These are phyloP conservation scores for Mythimna pallens DNA, from an alignment of 2,888 invertebrate genomes.

Conservation along the genomic window DNA sequence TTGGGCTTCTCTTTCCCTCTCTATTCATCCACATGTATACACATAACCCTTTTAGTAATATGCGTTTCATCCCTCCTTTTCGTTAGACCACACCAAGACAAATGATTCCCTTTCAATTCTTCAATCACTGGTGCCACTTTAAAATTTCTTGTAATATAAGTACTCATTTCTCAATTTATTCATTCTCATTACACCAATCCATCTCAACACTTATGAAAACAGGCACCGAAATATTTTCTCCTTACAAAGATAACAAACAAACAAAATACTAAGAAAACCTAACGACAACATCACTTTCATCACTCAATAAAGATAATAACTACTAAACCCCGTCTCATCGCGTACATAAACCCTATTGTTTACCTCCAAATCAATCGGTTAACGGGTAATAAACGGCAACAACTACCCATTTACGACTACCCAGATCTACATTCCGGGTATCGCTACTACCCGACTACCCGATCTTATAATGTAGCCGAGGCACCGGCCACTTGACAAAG, in stretches of 20 bases:
- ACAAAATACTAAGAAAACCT: slow-evolving; percentile 33
- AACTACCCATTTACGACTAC: slow-evolving; percentile 54
- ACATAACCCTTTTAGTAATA: no score
- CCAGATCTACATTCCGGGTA: slow-evolving; percentile 61
- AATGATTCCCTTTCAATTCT: no score
- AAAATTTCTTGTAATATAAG: no score
- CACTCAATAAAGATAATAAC: slow-evolving; percentile 56
- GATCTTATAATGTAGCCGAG: slow-evolving; percentile 56
- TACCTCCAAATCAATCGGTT: slow-evolving; percentile 60
- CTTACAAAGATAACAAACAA: slow-evolving; percentile 14
- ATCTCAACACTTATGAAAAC: neutral
- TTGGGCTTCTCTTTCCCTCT: no score
- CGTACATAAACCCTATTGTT: slow-evolving; percentile 61
- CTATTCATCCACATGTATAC: no score
- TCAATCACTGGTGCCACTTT: no score
- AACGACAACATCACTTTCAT: slow-evolving; percentile 33
- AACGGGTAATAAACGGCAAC: slow-evolving; percentile 61
- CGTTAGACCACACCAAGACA: no score
- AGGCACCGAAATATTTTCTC: neutral
- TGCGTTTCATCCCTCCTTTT: no score
- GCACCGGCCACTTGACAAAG: slow-evolving; percentile 74
- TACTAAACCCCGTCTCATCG: slow-evolving; percentile 32
- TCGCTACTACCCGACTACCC: slow-evolving; percentile 48
- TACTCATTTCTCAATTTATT: no score
- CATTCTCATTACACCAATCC: no score